Evolutionary conservation across 2,888 invertebrate species (phyloP).

Genomic region (Tridacna crocea): DNA sequence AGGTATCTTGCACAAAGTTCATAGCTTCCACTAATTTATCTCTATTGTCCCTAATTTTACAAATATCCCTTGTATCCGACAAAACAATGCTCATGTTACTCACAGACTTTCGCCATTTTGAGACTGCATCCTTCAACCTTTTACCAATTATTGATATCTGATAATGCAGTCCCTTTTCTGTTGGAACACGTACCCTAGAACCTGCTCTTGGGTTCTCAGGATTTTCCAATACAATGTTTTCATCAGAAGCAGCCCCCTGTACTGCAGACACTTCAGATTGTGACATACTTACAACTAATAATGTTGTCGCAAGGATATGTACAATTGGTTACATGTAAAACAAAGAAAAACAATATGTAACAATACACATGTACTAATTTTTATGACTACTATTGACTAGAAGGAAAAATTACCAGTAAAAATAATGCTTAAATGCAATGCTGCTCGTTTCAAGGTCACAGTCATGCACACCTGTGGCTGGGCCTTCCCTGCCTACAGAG

Average conservation of each 20-base stretch:
- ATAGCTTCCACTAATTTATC: not conserved
- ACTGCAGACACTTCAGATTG: not conserved
- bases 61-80: not conserved
- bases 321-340: not conserved
- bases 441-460: not conserved
- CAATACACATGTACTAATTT: not conserved
- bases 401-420: not conserved
- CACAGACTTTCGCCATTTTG: not conserved
- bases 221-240: no score
- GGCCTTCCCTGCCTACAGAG: constrained; percentile 15
- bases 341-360: not conserved
- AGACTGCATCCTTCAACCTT: not conserved
- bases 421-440: not conserved
- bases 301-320: no score
- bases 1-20: not conserved
- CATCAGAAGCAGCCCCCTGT: not conserved
- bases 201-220: no score
- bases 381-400: not conserved
- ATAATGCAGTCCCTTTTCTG: not conserved
- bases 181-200: no score
- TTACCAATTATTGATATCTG: not conserved
- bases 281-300: no score
- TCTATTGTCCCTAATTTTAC: not conserved
- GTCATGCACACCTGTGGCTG: not conserved
- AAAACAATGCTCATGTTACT: not conserved